Evolutionary conservation across 2,888 invertebrate species (phyloP).

Genomic region (Zeuzera pyrina): DNA sequence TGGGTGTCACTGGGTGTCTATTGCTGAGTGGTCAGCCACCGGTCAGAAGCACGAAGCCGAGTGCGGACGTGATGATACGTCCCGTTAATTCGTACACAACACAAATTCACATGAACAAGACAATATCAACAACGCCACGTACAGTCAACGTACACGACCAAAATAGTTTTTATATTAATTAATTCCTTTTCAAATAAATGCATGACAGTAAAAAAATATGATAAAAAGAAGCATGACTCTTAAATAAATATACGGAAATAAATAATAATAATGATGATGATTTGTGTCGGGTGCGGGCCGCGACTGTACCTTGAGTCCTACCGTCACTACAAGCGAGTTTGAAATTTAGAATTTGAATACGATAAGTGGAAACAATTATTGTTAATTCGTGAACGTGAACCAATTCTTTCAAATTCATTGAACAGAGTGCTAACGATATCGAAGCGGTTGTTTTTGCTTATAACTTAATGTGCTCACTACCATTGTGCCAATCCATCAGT

Average conservation of each 20-base stretch:
- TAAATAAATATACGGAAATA: constrained; percentile 30
- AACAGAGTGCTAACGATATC: constrained; percentile 29
- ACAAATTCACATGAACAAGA: constrained; percentile 73
- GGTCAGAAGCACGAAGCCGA: constrained; percentile 58
- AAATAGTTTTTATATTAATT: constrained; percentile 63
- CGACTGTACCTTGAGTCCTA: constrained; percentile 21
- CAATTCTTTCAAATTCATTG: constrained; percentile 11
- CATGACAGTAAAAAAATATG: constrained; percentile 33
- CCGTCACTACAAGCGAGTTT: constrained; percentile 2
- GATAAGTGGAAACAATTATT: constrained; percentile 4
- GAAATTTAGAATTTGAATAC: not conserved
- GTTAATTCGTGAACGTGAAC: constrained; percentile 9
- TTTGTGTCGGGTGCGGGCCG: constrained; percentile 55
- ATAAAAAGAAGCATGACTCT: constrained; percentile 46
- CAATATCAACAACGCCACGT: constrained; percentile 52
- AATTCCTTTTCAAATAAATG: constrained; percentile 34
- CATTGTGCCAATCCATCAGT: too few relatives aligned
- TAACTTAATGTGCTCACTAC: too few relatives aligned
- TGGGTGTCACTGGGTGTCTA: constrained; percentile 54
- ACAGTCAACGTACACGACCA: constrained; percentile 66
- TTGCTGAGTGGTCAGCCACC: constrained; percentile 52
- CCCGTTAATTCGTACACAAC: constrained; percentile 58
- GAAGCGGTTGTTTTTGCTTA: too few relatives aligned
- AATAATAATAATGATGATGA: constrained; percentile 34
- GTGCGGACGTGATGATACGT: constrained; percentile 61